Evolutionary conservation across 2,888 invertebrate species (phyloP).

Genomic region (Lypha dubia): DNA sequence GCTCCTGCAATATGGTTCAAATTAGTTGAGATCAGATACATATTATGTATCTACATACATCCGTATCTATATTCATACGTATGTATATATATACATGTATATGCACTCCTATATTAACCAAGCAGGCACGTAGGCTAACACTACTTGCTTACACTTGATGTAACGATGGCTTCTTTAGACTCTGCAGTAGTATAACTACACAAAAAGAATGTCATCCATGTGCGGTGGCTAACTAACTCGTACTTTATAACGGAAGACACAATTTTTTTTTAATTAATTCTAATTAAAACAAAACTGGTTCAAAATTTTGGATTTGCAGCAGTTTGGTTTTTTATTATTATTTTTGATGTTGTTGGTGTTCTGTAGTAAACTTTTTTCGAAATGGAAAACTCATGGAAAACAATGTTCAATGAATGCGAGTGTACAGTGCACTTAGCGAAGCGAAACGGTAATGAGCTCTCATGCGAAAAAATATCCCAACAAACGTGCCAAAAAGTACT

Average conservation of each 20-base stretch:
- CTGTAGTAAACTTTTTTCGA: conserved; percentile 17
- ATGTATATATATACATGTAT: no score
- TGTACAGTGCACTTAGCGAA: conserved; percentile 79
- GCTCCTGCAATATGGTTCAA: conserved; percentile 49
- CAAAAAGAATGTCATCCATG: not conserved
- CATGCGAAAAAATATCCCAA: conserved; percentile 79
- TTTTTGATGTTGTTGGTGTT: not conserved
- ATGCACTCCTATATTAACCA: conserved; percentile 39
- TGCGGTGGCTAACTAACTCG: conserved; percentile 31
- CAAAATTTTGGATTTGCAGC: conserved; percentile 39
- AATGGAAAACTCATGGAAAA: conserved; percentile 59
- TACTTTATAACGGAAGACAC: conserved; percentile 45
- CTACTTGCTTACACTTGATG: conserved; percentile 13
- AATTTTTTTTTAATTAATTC: conserved; percentile 22
- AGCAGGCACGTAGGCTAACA: not conserved
- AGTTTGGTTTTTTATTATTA: conserved; percentile 41
- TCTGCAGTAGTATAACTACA: conserved; percentile 24
- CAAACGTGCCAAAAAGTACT: conserved; percentile 74
- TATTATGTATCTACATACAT: conserved; percentile 33
- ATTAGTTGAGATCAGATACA: conserved; percentile 46
- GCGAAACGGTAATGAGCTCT: conserved; percentile 82
- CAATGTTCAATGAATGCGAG: conserved; percentile 68
- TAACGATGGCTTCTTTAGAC: conserved; percentile 27
- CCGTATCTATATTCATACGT: no score
- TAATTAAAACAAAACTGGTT: conserved; percentile 44